phyloP scores from a whole-genome alignment of 2,888 invertebrate species.

The Nineta flava region DNA sequence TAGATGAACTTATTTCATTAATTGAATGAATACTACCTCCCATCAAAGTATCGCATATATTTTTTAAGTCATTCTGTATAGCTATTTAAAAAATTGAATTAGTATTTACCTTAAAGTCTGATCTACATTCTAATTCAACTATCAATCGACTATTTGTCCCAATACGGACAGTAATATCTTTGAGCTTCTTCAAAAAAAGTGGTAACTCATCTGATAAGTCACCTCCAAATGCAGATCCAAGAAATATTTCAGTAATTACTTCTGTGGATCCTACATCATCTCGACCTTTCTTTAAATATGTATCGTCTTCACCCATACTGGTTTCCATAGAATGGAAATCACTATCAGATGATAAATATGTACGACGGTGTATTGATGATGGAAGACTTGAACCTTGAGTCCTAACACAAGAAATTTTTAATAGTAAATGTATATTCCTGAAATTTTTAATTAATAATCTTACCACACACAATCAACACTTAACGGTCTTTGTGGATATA shows the following conservation, averaged over 20 bases:
- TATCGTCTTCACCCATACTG: constrained; percentile 4
- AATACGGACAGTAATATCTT: constrained; percentile 78
- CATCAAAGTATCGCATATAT: too few species aligned
- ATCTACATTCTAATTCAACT: constrained; percentile 66
- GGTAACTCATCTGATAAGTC: constrained; percentile 56
- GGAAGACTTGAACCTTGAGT: constrained; percentile 5
- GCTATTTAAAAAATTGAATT: too few species aligned
- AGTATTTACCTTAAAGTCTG: constrained; percentile 54
- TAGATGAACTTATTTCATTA: too few species aligned
- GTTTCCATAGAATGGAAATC: constrained; percentile 2
- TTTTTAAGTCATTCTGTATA: too few species aligned
- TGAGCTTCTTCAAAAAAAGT: constrained; percentile 65
- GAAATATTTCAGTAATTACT: constrained; percentile 11
- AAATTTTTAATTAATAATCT: too few species aligned
- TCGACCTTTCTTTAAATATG: neutral
- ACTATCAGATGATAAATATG: constrained; percentile 1
- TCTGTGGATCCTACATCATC: constrained; percentile 13
- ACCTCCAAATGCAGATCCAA: constrained; percentile 22
- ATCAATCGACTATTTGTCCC: constrained; percentile 74
- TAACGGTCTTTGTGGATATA: constrained; percentile 14
- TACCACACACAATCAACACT: constrained; percentile 21
- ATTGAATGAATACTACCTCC: too few species aligned
- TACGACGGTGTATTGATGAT: constrained; percentile 3
- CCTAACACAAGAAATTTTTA: neutral
- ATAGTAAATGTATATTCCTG: too few species aligned